Conservation (phyloP, 2,888 invertebrate genomes). For the Stratiomys singularior region DNA sequence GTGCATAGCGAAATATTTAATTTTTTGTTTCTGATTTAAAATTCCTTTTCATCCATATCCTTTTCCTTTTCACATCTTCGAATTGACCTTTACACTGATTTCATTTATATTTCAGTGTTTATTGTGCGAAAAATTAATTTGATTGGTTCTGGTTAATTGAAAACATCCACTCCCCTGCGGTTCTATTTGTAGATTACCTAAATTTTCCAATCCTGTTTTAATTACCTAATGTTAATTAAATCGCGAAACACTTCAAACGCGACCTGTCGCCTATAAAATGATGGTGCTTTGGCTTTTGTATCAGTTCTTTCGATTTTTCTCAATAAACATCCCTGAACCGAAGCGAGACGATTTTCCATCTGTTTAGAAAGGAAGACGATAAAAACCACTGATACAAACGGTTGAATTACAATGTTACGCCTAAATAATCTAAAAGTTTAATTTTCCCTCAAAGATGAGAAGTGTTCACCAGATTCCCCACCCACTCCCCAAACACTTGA, state of each 20-base stretch:
- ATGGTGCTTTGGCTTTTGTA: not conserved
- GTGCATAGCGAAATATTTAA: too few relatives aligned
- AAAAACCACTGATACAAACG: not conserved
- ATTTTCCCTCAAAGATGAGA: conserved; percentile 14
- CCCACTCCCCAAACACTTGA: too few relatives aligned
- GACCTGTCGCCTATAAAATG: not conserved
- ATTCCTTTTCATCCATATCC: too few relatives aligned
- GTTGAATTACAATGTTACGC: not conserved
- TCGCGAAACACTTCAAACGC: not conserved
- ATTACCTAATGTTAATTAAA: not conserved
- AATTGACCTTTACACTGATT: too few relatives aligned
- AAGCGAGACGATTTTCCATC: too few relatives aligned
- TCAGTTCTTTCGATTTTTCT: not conserved
- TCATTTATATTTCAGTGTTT: too few relatives aligned
- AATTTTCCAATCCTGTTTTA: not conserved
- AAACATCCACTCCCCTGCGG: too few relatives aligned
- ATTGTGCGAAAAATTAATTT: too few relatives aligned
- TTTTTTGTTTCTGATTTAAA: too few relatives aligned
- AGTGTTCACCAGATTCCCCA: not conserved
- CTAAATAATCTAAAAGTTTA: conserved; percentile 10
- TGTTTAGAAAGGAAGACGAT: not conserved
- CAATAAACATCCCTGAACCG: not conserved
- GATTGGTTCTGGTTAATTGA: too few relatives aligned
- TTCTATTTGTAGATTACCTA: too few relatives aligned
- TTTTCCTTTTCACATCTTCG: too few relatives aligned